Evolutionary conservation across 2,113 vertebrate genomes (phyloP).

Genomic region (Mionectes macconnelli): DNA sequence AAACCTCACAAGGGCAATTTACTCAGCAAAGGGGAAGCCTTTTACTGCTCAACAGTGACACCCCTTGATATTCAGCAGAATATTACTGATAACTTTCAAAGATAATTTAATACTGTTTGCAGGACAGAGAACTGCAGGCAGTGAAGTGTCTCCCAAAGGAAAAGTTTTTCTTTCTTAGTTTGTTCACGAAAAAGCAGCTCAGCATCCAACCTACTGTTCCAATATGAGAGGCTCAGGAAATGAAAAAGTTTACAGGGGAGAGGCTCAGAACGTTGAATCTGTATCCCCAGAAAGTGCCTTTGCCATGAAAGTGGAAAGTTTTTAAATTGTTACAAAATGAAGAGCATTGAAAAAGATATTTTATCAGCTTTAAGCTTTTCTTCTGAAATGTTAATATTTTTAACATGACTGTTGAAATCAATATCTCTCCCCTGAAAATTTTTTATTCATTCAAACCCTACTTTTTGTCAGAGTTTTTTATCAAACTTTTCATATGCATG

Average conservation of each 20-base stretch:
- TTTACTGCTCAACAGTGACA: slow-evolving; percentile 60
- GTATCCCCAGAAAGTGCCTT: not conserved
- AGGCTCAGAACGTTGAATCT: not conserved
- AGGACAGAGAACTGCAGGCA: slow-evolving; percentile 5
- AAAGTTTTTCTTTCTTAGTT: not conserved
- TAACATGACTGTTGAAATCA: not conserved
- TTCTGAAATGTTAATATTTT: slow-evolving; percentile 21
- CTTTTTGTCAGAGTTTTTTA: not conserved
- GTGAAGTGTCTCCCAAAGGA: not conserved
- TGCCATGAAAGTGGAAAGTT: not conserved
- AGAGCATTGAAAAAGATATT: not conserved
- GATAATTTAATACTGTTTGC: slow-evolving; percentile 19
- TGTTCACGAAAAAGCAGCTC: slow-evolving; percentile 3
- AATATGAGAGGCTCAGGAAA: not conserved
- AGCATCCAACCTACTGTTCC: slow-evolving; percentile 6
- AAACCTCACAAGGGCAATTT: not conserved
- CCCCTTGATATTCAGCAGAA: slow-evolving; percentile 48
- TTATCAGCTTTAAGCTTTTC: not conserved
- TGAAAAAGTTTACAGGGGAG: not conserved
- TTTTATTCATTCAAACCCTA: not conserved
- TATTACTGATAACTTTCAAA: slow-evolving; percentile 54
- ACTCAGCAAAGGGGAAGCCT: not conserved
- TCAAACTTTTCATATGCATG: not conserved
- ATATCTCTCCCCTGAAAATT: not conserved
- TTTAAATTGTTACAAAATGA: not conserved